These are phyloP conservation scores for Gila robusta DNA, from an alignment of 2,797 vertebrate genomes.

Conservation along the genomic window DNA sequence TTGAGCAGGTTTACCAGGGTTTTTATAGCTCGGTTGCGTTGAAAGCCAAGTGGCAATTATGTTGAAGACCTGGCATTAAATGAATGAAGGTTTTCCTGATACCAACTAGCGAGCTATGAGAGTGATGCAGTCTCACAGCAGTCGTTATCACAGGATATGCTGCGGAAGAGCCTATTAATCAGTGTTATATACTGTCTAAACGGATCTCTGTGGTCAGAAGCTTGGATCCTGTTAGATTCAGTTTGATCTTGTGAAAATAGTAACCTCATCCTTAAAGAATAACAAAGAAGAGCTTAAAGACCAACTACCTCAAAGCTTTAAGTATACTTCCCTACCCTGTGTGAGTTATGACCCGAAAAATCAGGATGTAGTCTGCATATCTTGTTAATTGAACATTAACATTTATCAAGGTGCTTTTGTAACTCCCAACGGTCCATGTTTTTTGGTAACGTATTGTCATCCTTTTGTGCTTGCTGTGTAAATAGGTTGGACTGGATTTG, in stretches of 20 bases:
- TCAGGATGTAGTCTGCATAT: too few species aligned
- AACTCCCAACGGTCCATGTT: neutral
- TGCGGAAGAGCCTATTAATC: conserved; percentile 22
- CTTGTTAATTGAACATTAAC: neutral
- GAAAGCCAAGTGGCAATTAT: conserved; percentile 72
- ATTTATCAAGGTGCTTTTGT: neutral
- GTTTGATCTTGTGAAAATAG: neutral
- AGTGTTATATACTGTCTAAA: conserved; percentile 13
- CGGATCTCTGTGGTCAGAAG: conserved; percentile 10
- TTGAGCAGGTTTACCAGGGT: conserved; percentile 11
- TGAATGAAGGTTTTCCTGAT: neutral
- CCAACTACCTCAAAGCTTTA: neutral
- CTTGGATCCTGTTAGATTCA: conserved; percentile 17
- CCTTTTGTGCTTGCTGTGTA: conserved; percentile 32
- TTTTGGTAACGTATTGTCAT: conserved; percentile 10
- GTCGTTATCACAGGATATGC: conserved; percentile 18
- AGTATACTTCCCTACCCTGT: neutral
- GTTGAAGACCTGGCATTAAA: conserved; percentile 52
- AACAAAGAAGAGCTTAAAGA: neutral
- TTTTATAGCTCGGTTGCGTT: conserved; percentile 44
- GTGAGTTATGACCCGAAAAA: neutral
- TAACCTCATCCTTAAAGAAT: neutral
- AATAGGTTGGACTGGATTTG: conserved; percentile 40
- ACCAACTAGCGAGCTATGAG: conserved; percentile 5
- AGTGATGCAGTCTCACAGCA: conserved; percentile 8